Percentiles rank a stretch among this genome's conserved stretches.
Evolutionary conservation across 2,888 invertebrate species (phyloP).

Genomic region (Amiota mariae): DNA sequence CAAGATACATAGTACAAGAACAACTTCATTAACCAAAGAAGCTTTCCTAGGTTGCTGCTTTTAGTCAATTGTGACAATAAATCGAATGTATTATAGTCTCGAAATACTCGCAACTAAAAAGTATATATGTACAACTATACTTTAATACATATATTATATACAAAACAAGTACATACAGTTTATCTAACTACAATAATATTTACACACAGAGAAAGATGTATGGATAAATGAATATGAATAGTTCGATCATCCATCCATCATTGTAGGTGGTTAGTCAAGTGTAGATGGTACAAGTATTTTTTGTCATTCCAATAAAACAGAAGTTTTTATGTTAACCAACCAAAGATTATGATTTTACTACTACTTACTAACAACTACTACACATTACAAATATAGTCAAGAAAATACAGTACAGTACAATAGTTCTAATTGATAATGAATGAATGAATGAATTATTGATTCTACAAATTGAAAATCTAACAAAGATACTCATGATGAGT

Average conservation of each 20-base stretch:
- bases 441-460: too few relatives aligned
- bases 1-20: slow-evolving; percentile 40
- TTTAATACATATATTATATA: background rate
- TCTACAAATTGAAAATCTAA: too few relatives aligned
- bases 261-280: slow-evolving; percentile 21
- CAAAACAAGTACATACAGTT: background rate
- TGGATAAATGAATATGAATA: background rate
- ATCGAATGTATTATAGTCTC: slow-evolving; percentile 41
- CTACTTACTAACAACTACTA: too few relatives aligned
- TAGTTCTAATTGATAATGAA: too few relatives aligned
- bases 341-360: slow-evolving; percentile 11
- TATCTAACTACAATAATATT: background rate
- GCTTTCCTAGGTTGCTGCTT: slow-evolving; percentile 65
- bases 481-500: too few relatives aligned
- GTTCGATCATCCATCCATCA: too few relatives aligned
- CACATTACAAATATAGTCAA: too few relatives aligned
- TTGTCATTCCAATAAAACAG: background rate
- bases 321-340: slow-evolving; percentile 1
- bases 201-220: background rate
- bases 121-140: background rate
- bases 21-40: slow-evolving; percentile 38
- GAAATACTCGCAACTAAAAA: slow-evolving; percentile 29
- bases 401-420: too few relatives aligned
- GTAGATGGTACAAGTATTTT: background rate
- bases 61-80: slow-evolving; percentile 61